phyloP scores from a whole-genome alignment of 2,888 invertebrate species.

The Abscondita cerata region DNA sequence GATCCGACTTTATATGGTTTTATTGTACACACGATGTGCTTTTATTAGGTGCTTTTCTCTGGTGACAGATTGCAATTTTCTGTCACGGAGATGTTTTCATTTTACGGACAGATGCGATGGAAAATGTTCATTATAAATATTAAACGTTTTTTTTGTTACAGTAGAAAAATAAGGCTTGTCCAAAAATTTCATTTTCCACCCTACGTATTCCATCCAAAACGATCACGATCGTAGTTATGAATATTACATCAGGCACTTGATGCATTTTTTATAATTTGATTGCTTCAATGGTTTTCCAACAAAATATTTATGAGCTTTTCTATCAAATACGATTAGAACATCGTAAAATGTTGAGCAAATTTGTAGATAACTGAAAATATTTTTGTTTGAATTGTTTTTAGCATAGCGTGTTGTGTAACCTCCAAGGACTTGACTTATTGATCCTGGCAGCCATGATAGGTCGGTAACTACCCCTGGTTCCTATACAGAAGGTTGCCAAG shows the following conservation, averaged over 20 bases:
- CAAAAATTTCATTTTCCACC: conserved; percentile 31
- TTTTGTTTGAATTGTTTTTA: conserved; percentile 3
- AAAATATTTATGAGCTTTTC: conserved; percentile 9
- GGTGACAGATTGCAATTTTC: conserved; percentile 54
- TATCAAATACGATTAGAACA: conserved; percentile 9
- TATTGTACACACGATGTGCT: conserved; percentile 55
- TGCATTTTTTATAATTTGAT: conserved; percentile 49
- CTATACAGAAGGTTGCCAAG: conserved; percentile 51
- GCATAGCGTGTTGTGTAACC: conserved; percentile 36
- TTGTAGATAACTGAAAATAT: background rate
- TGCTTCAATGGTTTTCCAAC: conserved; percentile 31
- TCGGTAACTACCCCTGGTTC: conserved; percentile 47
- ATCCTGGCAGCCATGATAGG: conserved; percentile 55
- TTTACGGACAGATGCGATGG: conserved; percentile 41
- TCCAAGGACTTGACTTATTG: conserved; percentile 58
- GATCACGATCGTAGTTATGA: conserved; percentile 43
- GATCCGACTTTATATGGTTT: conserved; percentile 57
- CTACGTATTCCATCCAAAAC: conserved; percentile 45
- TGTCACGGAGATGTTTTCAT: conserved; percentile 52
- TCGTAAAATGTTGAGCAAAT: background rate
- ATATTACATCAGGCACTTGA: conserved; percentile 43
- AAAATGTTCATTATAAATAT: background rate
- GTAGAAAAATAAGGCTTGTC: no score
- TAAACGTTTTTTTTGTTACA: conserved; percentile 13
- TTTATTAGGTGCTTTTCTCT: conserved; percentile 50